phyloP scores from a whole-genome alignment of 2,888 invertebrate species.

The Lumbricus terrestris region DNA sequence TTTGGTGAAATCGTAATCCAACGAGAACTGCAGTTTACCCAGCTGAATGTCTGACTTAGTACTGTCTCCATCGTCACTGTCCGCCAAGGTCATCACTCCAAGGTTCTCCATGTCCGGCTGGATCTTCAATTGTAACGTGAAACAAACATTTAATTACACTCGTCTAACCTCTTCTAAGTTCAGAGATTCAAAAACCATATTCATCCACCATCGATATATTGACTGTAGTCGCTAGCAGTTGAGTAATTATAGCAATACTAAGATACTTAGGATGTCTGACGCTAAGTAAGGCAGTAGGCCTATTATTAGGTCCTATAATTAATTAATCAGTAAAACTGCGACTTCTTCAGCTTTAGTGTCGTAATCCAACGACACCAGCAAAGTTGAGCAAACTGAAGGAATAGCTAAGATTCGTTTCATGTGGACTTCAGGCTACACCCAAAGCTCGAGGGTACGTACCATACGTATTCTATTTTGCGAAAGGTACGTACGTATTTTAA shows the following conservation, averaged over 20 bases:
- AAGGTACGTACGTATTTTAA: no score
- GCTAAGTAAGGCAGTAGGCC: no score
- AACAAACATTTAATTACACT: background rate
- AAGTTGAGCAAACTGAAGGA: no score
- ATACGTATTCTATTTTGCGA: no score
- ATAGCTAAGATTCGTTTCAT: background rate
- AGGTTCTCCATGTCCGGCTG: conserved; percentile 63
- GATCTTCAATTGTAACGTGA: conserved; percentile 19
- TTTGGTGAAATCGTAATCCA: conserved; percentile 98
- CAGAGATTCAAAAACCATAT: background rate
- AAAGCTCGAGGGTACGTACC: no score
- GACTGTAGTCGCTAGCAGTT: background rate
- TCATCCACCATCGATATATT: no score
- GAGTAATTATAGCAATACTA: background rate
- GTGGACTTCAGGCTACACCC: no score
- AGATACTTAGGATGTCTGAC: no score
- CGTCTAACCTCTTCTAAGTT: background rate
- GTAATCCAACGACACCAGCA: no score
- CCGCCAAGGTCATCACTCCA: conserved; percentile 64
- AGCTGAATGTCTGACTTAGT: conserved; percentile 65
- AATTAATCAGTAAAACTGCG: no score
- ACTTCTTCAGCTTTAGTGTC: no score
- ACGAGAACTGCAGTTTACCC: conserved; percentile 86
- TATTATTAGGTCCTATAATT: no score
- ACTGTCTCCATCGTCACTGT: conserved; percentile 63